Evolutionary conservation across 2,888 invertebrate genomes (phyloP).

Genomic region (Catocala nupta): DNA sequence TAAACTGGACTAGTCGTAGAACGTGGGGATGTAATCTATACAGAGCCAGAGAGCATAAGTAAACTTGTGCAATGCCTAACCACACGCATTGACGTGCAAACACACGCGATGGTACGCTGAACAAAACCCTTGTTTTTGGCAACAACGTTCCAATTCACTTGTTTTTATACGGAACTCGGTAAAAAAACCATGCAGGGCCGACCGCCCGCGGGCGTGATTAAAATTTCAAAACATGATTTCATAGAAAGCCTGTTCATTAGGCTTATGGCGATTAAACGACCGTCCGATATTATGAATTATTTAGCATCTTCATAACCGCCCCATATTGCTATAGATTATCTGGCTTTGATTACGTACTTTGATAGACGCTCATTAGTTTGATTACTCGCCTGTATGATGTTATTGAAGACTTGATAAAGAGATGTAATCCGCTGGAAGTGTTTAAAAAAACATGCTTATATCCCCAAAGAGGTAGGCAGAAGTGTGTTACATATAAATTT

Average conservation of each 20-base stretch:
- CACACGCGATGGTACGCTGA: background rate
- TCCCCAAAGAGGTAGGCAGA: no score
- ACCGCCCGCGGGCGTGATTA: conserved; percentile 39
- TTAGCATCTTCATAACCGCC: conserved; percentile 30
- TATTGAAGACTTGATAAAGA: no score
- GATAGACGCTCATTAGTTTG: background rate
- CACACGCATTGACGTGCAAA: background rate
- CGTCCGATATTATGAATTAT: conserved; percentile 38
- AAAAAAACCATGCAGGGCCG: conserved; percentile 18
- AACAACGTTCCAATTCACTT: background rate
- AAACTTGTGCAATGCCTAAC: background rate
- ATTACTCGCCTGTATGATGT: background rate
- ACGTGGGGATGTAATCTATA: no score
- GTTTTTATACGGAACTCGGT: conserved; percentile 20
- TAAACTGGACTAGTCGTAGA: no score
- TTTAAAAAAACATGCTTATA: no score
- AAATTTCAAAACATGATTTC: conserved; percentile 60
- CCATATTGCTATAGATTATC: conserved; percentile 9
- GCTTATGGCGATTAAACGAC: conserved; percentile 45
- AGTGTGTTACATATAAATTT: no score
- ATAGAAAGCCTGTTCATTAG: conserved; percentile 56
- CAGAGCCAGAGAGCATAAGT: background rate
- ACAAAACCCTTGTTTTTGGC: background rate
- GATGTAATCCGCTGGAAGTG: no score
- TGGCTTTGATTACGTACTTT: conserved; percentile 5